Base-by-base conservation (phyloP, 2,888 invertebrate genomes). In the Carcina quercana region DNA sequence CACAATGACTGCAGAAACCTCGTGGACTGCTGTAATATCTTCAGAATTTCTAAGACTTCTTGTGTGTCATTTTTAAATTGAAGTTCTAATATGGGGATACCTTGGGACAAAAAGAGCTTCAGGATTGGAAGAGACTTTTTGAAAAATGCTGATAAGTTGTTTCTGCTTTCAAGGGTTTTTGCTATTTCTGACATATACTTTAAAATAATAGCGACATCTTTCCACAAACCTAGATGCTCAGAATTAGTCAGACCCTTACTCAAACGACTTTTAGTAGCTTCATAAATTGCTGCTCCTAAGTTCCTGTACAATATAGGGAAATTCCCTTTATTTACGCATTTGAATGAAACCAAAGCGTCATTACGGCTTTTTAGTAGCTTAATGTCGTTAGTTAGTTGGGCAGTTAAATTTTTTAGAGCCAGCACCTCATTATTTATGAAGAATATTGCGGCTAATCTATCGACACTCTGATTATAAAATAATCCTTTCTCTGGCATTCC, bases 1-100 rank as follows among this genome's bases (percentile, higher is more conserved):
- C 95, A 95, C 28, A 95, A 78, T 47, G 90, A 88, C 52, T 96
- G 95, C 42, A 96, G 72, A 54, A 91, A 92, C 45, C 95, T 85
- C 0, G 95, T 95, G 3, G 89, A 90, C 31, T 88, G 86, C 71
- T 96, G 96, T 30, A 96, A 84, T 40, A 87, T 87, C 66, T 91
- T 92, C 20, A 96, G 76, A 46, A 95, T 87, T 43, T 88, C 87
- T 11, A 90, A 85, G 0, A 95, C 90, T 38, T 91, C 88, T 26
- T 91, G 89, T 0, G 90, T 87, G 54, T 91, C 88, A 30, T 85
- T 86, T 42, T 90, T 88, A 34, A 96, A 85, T 66, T 90, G 89
- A 14, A 88, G 75, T 60, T 95, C 94, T 42, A 95, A 63, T 36
- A 94, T 86, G 0, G 92, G 90, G 66, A 96, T 88, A 1, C 92